A percentile compares a stretch with the other conserved stretches of the same genome.
Evolutionary conservation across 2,888 invertebrate species (phyloP).

Genomic region (Lysandra bellargus): DNA sequence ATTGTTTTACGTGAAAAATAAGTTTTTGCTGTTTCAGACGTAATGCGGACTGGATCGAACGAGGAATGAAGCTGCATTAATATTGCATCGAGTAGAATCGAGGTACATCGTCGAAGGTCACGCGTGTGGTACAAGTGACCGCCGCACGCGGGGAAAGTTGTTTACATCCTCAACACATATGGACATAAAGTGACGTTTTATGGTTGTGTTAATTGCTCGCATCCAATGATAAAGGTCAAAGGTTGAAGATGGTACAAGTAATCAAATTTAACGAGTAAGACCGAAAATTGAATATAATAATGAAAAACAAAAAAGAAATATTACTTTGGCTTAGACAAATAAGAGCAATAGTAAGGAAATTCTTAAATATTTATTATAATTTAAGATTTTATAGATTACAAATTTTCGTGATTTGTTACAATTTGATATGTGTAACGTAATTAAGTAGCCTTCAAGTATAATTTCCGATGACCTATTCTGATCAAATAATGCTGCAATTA

Average conservation of each 20-base stretch:
- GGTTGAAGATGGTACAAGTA: not conserved
- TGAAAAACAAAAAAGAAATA: too few species aligned
- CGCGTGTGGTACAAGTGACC: slow-evolving; percentile 38
- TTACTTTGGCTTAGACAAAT: too few species aligned
- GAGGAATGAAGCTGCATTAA: not conserved
- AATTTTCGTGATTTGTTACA: too few species aligned
- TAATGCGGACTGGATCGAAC: not conserved
- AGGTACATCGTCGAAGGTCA: slow-evolving; percentile 49
- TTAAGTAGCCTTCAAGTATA: too few species aligned
- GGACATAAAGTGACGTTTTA: slow-evolving; percentile 17
- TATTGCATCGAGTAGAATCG: not conserved
- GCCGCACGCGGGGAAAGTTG: slow-evolving; percentile 20
- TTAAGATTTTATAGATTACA: too few species aligned
- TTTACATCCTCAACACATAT: slow-evolving; percentile 5
- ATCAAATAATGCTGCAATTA: too few species aligned
- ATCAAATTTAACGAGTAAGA: not conserved
- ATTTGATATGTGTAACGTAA: too few species aligned
- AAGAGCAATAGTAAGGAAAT: too few species aligned
- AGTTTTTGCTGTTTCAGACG: not conserved
- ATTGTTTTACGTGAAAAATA: not conserved
- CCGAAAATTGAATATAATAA: too few species aligned
- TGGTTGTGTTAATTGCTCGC: slow-evolving; percentile 16
- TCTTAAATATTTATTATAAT: too few species aligned
- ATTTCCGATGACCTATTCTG: too few species aligned
- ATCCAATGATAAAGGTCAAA: slow-evolving; percentile 9